These are phyloP conservation scores for Scomberomorus guttatus DNA, from an alignment of 2,797 vertebrate species.

Conservation along the genomic window DNA sequence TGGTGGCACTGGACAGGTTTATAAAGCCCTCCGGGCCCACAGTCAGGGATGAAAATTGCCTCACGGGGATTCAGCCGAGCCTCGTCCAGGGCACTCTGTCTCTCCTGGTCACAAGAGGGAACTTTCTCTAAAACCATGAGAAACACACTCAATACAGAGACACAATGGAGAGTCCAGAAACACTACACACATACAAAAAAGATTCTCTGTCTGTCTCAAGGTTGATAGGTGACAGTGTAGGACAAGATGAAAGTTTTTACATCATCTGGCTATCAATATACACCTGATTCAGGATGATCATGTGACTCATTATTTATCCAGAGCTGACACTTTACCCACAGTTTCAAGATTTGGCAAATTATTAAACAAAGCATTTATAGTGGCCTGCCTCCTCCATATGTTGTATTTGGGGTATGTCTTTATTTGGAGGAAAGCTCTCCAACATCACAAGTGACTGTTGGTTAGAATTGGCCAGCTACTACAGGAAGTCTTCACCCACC, in stretches of 20 bases:
- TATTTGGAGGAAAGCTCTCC: slow-evolving; percentile 4
- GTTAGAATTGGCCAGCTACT: neutral
- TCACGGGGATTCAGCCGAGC: slow-evolving; percentile 91
- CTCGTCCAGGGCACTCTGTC: slow-evolving; percentile 94
- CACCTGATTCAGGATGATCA: neutral
- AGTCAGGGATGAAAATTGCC: slow-evolving; percentile 95
- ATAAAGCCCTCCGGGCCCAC: slow-evolving; percentile 92
- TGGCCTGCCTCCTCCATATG: neutral
- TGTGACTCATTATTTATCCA: neutral
- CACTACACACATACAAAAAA: neutral
- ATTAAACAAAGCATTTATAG: neutral
- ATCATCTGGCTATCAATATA: neutral
- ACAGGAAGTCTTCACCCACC: slow-evolving; percentile 15
- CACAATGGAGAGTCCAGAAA: slow-evolving; percentile 19
- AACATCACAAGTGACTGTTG: neutral
- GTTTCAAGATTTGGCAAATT: neutral
- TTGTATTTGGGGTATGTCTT: neutral
- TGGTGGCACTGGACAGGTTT: slow-evolving; percentile 98
- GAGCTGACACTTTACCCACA: neutral
- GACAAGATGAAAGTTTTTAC: neutral
- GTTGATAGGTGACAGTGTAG: neutral
- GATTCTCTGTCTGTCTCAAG: neutral
- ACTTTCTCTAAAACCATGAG: slow-evolving; percentile 92
- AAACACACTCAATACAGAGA: slow-evolving; percentile 77
- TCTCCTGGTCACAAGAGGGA: slow-evolving; percentile 98